Evolutionary conservation across 2,888 invertebrate genomes (phyloP).

Genomic region (Mamestra brassicae): DNA sequence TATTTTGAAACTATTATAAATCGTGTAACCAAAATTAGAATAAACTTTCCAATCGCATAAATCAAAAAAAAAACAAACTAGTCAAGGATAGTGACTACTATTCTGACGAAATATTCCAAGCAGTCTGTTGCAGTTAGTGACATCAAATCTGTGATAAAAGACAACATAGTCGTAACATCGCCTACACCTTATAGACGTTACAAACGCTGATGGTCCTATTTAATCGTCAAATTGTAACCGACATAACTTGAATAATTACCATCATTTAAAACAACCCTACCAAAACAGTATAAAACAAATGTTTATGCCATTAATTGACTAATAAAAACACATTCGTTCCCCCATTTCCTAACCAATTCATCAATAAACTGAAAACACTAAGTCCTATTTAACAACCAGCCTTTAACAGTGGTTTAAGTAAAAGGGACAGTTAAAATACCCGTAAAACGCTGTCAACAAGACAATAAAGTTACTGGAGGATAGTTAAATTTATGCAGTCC

Average conservation of each 20-base stretch:
- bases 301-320: slow-evolving; percentile 2
- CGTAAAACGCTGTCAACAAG: slow-evolving; percentile 57
- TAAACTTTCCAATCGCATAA: no score
- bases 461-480: slow-evolving; percentile 37
- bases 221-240: neutral
- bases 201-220: neutral
- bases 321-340: slow-evolving; percentile 25
- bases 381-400: slow-evolving; percentile 6
- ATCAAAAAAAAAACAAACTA: no score
- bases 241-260: slow-evolving; percentile 7
- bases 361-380: slow-evolving; percentile 36
- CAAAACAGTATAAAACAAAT: slow-evolving; percentile 9
- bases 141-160: no score
- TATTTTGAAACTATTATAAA: no score
- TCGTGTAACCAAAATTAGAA: no score
- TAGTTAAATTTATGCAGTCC: slow-evolving; percentile 58
- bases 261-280: neutral
- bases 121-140: no score
- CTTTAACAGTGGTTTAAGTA: slow-evolving; percentile 42
- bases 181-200: no score
- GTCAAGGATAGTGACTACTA: no score
- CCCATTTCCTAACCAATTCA: slow-evolving; percentile 3
- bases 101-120: no score
- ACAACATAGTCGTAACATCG: no score
- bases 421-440: slow-evolving; percentile 48